Percentiles rank a stretch among this genome's conserved stretches.
phyloP scores from a whole-genome alignment of 2,113 vertebrate genomes.

The Carettochelys insculpta region DNA sequence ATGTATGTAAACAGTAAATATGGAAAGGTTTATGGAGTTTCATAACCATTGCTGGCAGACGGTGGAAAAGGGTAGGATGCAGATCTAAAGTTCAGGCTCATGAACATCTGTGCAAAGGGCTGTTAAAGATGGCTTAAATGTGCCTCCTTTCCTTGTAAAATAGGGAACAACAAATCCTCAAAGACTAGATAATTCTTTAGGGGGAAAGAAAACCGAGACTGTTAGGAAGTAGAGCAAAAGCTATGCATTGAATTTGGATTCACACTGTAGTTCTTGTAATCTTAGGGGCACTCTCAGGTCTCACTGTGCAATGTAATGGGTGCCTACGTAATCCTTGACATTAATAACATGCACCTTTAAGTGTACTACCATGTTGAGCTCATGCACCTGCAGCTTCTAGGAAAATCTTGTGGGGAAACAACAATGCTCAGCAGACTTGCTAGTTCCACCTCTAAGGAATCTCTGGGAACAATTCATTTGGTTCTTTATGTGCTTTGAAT shows the following conservation, averaged over 20 bases:
- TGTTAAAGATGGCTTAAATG: neutral
- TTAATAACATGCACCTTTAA: neutral
- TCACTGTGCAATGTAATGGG: neutral
- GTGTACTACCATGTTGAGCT: neutral
- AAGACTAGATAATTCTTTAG: neutral
- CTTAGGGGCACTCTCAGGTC: neutral
- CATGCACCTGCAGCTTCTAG: neutral
- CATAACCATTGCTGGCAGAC: neutral
- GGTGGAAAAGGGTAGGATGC: neutral
- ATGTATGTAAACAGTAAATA: neutral
- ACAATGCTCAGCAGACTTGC: neutral
- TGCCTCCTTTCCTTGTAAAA: neutral
- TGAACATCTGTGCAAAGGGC: neutral
- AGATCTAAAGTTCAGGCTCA: neutral
- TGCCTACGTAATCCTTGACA: neutral
- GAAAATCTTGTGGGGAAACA: neutral
- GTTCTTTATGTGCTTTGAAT: slow-evolving; percentile 18
- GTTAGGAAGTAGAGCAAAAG: neutral
- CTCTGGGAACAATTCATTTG: slow-evolving; percentile 18
- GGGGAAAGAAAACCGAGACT: neutral
- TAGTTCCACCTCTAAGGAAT: neutral
- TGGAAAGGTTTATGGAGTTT: neutral
- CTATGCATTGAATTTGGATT: neutral
- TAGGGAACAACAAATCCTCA: neutral
- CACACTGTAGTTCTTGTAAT: neutral